Percentiles rank a stretch among this genome's conserved stretches.
phyloP scores from a whole-genome alignment of 2,113 vertebrate genomes.

The Pluvianellus socialis region DNA sequence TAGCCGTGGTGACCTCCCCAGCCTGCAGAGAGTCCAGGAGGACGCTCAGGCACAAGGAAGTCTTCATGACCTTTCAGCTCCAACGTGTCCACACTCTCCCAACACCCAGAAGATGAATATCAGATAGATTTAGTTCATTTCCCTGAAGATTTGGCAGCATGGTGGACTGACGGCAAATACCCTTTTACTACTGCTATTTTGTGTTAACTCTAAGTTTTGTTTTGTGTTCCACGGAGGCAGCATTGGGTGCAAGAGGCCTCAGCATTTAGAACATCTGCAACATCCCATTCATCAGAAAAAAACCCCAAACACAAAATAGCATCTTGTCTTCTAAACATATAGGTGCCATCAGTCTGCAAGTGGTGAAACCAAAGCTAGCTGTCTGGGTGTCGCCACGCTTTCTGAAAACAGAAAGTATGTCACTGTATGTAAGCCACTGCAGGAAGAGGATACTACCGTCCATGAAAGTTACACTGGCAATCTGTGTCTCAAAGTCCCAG shows the following conservation, averaged over 20 bases:
- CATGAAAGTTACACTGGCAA: background rate
- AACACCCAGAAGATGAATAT: background rate
- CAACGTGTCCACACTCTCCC: background rate
- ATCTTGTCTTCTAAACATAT: background rate
- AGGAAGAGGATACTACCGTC: background rate
- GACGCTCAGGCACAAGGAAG: background rate
- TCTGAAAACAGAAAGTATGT: background rate
- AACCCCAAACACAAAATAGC: background rate
- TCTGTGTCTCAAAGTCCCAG: constrained; percentile 44
- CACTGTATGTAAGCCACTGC: background rate
- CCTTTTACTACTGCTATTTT: background rate
- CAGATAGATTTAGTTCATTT: background rate
- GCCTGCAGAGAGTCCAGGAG: background rate
- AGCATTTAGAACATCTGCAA: background rate
- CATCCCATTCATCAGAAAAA: background rate
- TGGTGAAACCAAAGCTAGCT: background rate
- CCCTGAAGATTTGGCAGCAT: background rate
- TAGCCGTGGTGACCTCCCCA: background rate
- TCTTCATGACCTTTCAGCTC: background rate
- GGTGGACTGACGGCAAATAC: background rate
- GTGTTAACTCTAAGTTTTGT: background rate
- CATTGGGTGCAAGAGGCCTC: background rate
- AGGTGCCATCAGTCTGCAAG: background rate
- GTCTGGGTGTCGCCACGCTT: background rate
- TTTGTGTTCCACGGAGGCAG: background rate